Conservation (phyloP, 2,888 invertebrate species). For the Polymixis flavicincta region DNA sequence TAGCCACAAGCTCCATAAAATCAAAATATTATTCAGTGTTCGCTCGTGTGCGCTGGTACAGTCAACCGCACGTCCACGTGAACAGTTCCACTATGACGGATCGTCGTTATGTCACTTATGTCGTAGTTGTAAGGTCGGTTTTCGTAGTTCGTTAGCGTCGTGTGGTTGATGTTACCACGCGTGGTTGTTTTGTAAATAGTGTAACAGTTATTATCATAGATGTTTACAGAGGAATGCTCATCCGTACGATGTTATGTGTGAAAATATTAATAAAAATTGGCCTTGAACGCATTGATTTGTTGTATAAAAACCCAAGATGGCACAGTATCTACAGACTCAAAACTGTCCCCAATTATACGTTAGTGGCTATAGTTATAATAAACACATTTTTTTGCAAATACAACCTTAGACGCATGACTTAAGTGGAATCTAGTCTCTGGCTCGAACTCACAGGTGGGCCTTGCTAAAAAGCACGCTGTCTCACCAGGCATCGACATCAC, state of each 20-base stretch:
- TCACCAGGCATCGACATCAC: too few relatives aligned
- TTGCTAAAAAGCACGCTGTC: too few relatives aligned
- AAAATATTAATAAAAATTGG: neutral
- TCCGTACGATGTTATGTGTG: neutral
- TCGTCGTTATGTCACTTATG: neutral
- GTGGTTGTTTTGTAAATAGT: conserved; percentile 27
- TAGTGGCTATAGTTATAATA: too few relatives aligned
- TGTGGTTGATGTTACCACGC: neutral
- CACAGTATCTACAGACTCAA: too few relatives aligned
- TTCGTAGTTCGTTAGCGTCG: neutral
- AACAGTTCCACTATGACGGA: neutral
- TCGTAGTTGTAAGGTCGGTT: neutral
- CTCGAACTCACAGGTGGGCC: too few relatives aligned
- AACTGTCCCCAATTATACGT: too few relatives aligned
- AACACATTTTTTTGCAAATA: too few relatives aligned
- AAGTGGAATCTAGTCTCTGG: too few relatives aligned
- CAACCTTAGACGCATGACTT: too few relatives aligned
- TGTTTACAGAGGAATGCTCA: neutral
- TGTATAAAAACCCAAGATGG: too few relatives aligned
- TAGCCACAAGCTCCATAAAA: neutral
- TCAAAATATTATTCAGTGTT: conserved; percentile 22
- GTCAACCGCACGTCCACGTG: neutral
- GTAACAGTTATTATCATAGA: neutral
- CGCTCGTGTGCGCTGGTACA: neutral
- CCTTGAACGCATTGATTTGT: too few relatives aligned